Conservation (phyloP, 2,888 invertebrate genomes). For the Acleris cristana region DNA sequence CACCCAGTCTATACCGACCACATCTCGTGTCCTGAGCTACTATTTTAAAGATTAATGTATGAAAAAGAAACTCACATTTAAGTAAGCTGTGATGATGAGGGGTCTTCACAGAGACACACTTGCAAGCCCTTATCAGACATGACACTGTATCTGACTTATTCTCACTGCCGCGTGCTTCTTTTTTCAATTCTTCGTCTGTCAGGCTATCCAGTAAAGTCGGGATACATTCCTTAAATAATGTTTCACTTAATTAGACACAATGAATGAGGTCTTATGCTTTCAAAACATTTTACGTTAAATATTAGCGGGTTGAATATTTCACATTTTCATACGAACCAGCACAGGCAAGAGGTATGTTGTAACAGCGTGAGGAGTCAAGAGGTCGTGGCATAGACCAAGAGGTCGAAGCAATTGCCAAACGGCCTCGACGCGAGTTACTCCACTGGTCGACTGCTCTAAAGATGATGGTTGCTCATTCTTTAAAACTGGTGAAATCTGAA, state of each 20-base stretch:
- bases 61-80: conserved; percentile 70
- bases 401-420: conserved; percentile 90
- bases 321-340: conserved; percentile 84
- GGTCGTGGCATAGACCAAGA: conserved; percentile 95
- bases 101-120: conserved; percentile 93
- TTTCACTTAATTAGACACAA: background rate
- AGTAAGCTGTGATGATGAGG: conserved; percentile 91
- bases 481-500: conserved; percentile 55
- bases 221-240: conserved; percentile 89
- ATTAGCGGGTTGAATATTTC: too few species aligned
- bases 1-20: too few species aligned
- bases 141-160: conserved; percentile 98
- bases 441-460: conserved; percentile 67
- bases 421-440: conserved; percentile 72
- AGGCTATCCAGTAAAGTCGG: conserved; percentile 95
- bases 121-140: conserved; percentile 95
- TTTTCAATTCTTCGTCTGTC: conserved; percentile 97
- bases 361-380: conserved; percentile 94
- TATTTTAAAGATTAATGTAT: too few species aligned
- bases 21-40: too few species aligned
- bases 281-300: too few species aligned
- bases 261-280: too few species aligned
- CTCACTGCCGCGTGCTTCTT: conserved; percentile 96
- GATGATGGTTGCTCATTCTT: conserved; percentile 73
- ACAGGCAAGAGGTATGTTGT: conserved; percentile 96